These are phyloP conservation scores for Setophaga petechia DNA, from an alignment of 2,113 vertebrate species.

Conservation along the genomic window DNA sequence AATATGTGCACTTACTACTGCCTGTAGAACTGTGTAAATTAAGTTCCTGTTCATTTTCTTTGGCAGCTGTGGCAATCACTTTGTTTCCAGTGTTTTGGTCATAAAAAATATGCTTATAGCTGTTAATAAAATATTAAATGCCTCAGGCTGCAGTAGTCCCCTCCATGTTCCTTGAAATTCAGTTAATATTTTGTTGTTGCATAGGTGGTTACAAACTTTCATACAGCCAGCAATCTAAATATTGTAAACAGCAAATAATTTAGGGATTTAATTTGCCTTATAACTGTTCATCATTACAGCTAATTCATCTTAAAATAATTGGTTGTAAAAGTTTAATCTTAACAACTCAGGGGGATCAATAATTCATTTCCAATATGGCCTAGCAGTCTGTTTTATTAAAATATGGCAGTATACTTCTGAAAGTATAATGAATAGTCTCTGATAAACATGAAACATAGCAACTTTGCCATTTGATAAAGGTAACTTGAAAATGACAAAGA, in stretches of 20 bases:
- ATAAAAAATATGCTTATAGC: neutral
- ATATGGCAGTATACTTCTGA: neutral
- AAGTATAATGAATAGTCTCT: neutral
- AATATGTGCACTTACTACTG: neutral
- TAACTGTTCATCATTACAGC: neutral
- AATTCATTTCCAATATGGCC: constrained; percentile 42
- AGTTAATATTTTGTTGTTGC: neutral
- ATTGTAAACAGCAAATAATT: neutral
- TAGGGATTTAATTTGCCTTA: constrained; percentile 37
- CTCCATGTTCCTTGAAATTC: neutral
- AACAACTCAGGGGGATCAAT: neutral
- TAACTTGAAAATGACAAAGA: neutral
- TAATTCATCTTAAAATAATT: constrained; percentile 17
- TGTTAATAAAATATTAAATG: constrained; percentile 15
- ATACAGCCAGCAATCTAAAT: neutral
- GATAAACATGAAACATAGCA: neutral
- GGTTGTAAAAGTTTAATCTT: constrained; percentile 52
- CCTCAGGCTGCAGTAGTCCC: neutral
- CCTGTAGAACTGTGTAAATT: neutral
- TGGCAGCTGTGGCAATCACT: neutral
- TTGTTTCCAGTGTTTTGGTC: neutral
- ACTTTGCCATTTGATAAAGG: neutral
- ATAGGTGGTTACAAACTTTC: neutral
- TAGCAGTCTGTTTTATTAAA: constrained; percentile 11
- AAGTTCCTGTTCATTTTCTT: neutral